These are phyloP conservation scores for Quiscalus mexicanus DNA, from an alignment of 2,113 vertebrate genomes.

Conservation along the genomic window DNA sequence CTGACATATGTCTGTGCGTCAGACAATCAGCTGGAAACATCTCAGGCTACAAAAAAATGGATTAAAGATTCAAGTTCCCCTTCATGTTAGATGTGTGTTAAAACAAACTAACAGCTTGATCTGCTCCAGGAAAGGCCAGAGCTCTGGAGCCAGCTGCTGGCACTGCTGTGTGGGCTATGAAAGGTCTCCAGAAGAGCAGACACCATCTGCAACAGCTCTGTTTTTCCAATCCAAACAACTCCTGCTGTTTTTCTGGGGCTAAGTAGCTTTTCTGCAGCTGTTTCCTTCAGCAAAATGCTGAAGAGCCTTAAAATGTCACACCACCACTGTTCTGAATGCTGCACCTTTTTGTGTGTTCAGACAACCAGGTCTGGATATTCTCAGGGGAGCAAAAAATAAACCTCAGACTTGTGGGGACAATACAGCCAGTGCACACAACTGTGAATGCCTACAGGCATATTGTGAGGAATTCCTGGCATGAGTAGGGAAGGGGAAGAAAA, in stretches of 20 bases:
- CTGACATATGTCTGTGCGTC: neutral
- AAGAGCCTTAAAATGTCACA: neutral
- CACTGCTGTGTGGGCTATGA: neutral
- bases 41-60: neutral
- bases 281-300: neutral
- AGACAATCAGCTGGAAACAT: neutral
- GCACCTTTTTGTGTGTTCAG: neutral
- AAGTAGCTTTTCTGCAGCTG: neutral
- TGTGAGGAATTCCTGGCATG: neutral
- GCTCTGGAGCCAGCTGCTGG: neutral
- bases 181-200: neutral
- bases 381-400: neutral
- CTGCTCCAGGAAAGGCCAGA: neutral
- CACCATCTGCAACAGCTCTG: neutral
- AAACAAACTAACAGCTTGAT: neutral
- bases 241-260: neutral
- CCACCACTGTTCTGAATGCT: neutral
- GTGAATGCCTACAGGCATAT: neutral
- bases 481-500: neutral
- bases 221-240: neutral
- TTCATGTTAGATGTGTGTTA: neutral
- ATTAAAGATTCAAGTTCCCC: neutral
- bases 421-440: neutral
- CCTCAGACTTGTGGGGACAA: neutral
- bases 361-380: neutral